Base-by-base conservation (phyloP, 1,140 invertebrate genomes). In the Bursaphelenchus mucronatus region DNA sequence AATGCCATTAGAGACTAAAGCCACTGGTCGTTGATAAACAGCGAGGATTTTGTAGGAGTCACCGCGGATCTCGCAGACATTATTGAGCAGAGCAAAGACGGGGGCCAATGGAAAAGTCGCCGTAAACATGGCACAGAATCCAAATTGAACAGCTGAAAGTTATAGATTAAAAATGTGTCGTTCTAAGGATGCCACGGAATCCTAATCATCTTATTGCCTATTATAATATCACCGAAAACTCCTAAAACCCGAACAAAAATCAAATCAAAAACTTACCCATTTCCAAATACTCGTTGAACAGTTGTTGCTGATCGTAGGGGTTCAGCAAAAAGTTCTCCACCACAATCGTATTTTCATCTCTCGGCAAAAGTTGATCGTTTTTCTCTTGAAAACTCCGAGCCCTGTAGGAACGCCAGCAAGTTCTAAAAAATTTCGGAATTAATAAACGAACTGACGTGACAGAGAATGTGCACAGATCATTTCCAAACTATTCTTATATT, bases 271-370 rank as follows among this genome's bases (percentile, higher is more conserved):
- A 5, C 30, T 55, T 85, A 91, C 90, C 88, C 90, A 95, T 95
- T 87, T 95, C 93, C 56, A 96, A 84, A 83, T 95, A 95, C 84
- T 96, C 93, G 3, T 90, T 89, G 83, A 95, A 95, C 11, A 96
- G 84, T 73, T 90, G 90, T 81, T 90, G 87, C 51, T 90, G 87
- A 19, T 90, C 90, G 86, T 91, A 94, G 6, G 58, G n/a, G 15
- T 40, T 46, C 43, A 97, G 83, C 80, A 90, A 89, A 75, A 89
- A 93, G 82, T 97, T 93, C 74, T 89, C 88, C 66, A 92, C 87
- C 90, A 91, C 96, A 61, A 90, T 88, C 40, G 86, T 83, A 68
- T 78, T 59, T 43, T 49, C 81, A 17, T 70, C 54, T 62, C 76
- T 59, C 74, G 79, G 13, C 67, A 70, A 54, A 81, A 70, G 61